Conservation (phyloP, 2,797 vertebrate species). For the Gephyroberyx darwinii region DNA sequence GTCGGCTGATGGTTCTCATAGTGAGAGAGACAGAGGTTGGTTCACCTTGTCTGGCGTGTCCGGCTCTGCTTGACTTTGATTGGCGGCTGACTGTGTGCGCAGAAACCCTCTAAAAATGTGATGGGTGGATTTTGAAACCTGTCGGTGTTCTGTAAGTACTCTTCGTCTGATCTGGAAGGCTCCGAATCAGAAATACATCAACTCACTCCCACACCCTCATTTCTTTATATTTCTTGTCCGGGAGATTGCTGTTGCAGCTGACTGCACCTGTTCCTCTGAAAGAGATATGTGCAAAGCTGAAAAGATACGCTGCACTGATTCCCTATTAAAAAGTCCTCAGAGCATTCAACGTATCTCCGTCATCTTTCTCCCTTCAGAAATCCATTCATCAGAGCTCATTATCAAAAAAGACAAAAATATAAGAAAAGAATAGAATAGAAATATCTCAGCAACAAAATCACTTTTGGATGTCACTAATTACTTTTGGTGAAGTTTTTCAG, state of each 20-base stretch:
- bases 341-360: constrained; percentile 11
- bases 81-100: constrained; percentile 21
- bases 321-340: constrained; percentile 12
- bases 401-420: neutral
- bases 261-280: constrained; percentile 31
- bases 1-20: neutral
- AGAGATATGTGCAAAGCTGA: constrained; percentile 1
- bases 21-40: constrained; percentile 1
- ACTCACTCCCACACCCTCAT: neutral
- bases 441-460: constrained; percentile 27
- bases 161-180: constrained; percentile 19
- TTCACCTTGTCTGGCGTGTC: neutral
- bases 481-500: neutral
- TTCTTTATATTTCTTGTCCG: constrained; percentile 27
- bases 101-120: neutral
- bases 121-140: neutral
- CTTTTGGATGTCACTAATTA: constrained; percentile 7
- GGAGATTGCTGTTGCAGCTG: constrained; percentile 28
- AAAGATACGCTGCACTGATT: constrained; percentile 31
- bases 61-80: constrained; percentile 2
- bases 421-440: constrained; percentile 13
- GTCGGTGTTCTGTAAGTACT: constrained; percentile 1
- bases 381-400: neutral
- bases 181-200: constrained; percentile 25
- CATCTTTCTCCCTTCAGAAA: constrained; percentile 14